Conservation (phyloP, 1,140 invertebrate genomes). For the Caerostris darwini region DNA sequence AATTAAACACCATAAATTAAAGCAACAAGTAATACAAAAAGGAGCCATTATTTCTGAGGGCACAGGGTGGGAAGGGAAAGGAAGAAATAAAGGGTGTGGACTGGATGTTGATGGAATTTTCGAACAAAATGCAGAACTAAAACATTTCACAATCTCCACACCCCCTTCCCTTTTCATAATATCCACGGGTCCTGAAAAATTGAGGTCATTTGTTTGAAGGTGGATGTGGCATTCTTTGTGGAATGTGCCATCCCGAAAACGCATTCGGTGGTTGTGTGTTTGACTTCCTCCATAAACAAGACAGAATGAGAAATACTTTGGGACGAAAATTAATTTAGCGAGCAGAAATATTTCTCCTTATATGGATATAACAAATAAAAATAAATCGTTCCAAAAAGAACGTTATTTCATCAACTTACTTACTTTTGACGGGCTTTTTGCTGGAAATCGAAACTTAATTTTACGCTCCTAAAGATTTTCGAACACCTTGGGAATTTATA, state of each 20-base stretch:
- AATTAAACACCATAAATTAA: not conserved
- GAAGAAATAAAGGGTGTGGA: not conserved
- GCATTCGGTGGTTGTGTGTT: not conserved
- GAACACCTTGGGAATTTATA: not conserved
- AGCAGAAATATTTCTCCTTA: not conserved
- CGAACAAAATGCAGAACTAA: not conserved
- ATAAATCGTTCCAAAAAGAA: not conserved
- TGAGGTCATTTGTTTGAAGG: not conserved
- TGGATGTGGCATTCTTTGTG: not conserved
- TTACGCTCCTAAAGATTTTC: slow-evolving; percentile 2
- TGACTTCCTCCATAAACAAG: not conserved
- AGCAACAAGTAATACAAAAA: not conserved
- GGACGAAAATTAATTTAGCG: not conserved
- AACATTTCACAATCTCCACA: not conserved
- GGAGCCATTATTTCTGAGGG: not conserved
- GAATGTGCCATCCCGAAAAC: not conserved
- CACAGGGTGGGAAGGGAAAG: too few species aligned
- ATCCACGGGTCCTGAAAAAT: not conserved
- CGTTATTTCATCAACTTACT: not conserved
- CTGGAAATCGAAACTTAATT: slow-evolving; percentile 1
- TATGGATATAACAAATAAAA: not conserved
- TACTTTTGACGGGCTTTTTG: not conserved
- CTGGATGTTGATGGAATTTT: not conserved
- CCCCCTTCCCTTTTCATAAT: not conserved
- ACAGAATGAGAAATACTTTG: not conserved